Evolutionary conservation across 2,113 vertebrate species (phyloP).

Genomic region (Hystrix cristata): DNA sequence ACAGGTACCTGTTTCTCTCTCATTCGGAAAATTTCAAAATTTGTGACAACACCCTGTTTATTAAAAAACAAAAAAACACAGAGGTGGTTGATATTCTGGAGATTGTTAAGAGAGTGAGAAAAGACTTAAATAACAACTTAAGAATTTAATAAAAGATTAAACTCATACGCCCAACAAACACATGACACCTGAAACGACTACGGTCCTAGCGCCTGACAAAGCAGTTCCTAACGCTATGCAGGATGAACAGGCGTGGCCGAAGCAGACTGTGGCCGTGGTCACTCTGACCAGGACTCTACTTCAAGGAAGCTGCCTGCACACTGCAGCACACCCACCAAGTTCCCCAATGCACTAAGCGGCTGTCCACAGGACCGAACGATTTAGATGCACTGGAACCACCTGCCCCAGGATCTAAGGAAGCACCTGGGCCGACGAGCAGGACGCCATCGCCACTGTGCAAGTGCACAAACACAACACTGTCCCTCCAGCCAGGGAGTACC

Average conservation of each 20-base stretch:
- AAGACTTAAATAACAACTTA: neutral
- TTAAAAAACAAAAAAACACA: neutral
- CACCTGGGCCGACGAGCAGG: neutral
- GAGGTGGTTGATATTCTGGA: neutral
- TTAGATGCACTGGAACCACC: no score
- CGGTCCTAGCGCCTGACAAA: neutral
- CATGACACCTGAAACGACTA: neutral
- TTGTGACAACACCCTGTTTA: slow-evolving; percentile 97
- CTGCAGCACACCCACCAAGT: neutral
- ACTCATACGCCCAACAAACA: neutral
- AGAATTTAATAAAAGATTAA: neutral
- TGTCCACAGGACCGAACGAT: neutral
- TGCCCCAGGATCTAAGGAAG: neutral
- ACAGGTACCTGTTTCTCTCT: slow-evolving; percentile 99
- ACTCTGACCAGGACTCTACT: neutral
- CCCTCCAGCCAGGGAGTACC: neutral
- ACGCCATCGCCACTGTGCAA: accelerated
- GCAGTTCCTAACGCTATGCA: accelerated
- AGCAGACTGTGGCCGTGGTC: accelerated
- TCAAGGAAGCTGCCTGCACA: accelerated
- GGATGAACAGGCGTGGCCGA: accelerated
- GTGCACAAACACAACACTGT: accelerated
- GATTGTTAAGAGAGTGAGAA: neutral
- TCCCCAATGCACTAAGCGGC: accelerated
- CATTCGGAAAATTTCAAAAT: slow-evolving; percentile 99